Evolutionary conservation across 2,113 vertebrate species (phyloP), one percentile per base, ranked within the genome.

Genomic region (Myxocyprinus asiaticus): DNA sequence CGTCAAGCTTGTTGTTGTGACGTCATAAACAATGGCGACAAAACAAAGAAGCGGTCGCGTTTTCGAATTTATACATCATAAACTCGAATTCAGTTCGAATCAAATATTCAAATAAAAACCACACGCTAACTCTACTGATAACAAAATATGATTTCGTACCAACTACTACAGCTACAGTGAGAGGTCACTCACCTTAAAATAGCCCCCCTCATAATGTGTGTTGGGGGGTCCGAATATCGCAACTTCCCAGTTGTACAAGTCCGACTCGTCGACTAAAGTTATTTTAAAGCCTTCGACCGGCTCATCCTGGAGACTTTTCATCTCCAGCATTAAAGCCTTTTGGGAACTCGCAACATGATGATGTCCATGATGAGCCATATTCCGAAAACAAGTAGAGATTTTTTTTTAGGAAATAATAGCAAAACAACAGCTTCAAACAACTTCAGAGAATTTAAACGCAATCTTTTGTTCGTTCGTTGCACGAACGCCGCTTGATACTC

Each of bases 161-260:
- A n/a, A 1, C 4, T 56, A 33, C 22, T 33, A 33, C 22, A 48
- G 47, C 47, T 48, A 10, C 5, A 43, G 12, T 0, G 4, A 45
- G 43, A 7, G 42, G 8, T 8, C 9, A 51, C 89, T 92, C 90
- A 97, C 97, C 96, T 98, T 98, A 85, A 98, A 98, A 88, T 99
- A 98, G 0, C 97, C 97, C 10, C 97, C 97, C 87, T 98, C 96
- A 50, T 98, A 98, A 75, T 96, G 95, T 61, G 97, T 98, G 87
- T 97, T 96, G 33, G 97, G 97, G 82, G 97, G 97, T 63, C 96
- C 97, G 85, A 98, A 99, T 88, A 98, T 98, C 85, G 97, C 97
- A 85, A 99, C 97, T 92, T 97, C 97, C 97, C 97, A 98, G 92
- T 97, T 98, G 90, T 98, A 98, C 77, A 98, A 87, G 64, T 98